These are phyloP conservation scores for Cephus pygmeus DNA, from an alignment of 2,888 invertebrate species.

Conservation along the genomic window DNA sequence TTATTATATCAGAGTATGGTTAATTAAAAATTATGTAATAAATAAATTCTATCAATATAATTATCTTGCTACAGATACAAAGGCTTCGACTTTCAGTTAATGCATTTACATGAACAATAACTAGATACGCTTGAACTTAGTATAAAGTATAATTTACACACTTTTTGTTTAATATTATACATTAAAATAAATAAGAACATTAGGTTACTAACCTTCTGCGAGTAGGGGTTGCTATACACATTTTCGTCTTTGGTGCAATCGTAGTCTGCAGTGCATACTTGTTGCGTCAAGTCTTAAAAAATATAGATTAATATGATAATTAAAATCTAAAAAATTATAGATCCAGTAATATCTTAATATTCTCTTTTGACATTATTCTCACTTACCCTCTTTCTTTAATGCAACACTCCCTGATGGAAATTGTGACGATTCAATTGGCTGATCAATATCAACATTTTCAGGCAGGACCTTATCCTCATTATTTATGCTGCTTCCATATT, in stretches of 20 bases:
- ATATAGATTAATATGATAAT: neutral
- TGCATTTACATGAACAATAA: no score
- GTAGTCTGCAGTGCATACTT: neutral
- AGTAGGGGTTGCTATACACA: neutral
- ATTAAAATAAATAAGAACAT: neutral
- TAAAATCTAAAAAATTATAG: neutral
- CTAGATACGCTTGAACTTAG: neutral
- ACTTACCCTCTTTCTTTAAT: neutral
- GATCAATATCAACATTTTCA: neutral
- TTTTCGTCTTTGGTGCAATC: neutral
- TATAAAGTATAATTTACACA: neutral
- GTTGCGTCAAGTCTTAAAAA: neutral
- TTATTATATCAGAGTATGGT: neutral
- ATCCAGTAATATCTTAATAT: neutral
- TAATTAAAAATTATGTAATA: no score
- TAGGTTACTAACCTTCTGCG: neutral
- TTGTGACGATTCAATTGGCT: neutral
- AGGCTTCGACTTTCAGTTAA: neutral
- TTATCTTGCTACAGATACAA: constrained; percentile 30
- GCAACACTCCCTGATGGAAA: neutral
- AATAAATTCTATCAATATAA: neutral
- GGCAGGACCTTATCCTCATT: constrained; percentile 18
- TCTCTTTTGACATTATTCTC: neutral
- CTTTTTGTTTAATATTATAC: neutral
- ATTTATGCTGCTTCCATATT: constrained; percentile 25